These are phyloP conservation scores for Varanus komodoensis DNA, from an alignment of 2,113 vertebrate species.

Conservation along the genomic window DNA sequence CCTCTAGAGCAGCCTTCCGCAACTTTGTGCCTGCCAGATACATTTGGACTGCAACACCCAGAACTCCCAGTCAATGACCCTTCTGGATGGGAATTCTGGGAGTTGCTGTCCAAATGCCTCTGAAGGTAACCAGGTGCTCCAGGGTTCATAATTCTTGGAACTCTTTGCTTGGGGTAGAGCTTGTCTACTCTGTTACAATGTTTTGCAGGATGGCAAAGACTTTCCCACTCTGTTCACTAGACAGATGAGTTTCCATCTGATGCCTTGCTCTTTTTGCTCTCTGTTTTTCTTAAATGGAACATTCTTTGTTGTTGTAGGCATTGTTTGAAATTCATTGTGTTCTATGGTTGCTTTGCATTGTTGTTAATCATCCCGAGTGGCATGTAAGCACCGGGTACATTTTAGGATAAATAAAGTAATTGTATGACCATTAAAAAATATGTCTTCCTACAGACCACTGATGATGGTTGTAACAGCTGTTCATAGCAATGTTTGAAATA, in stretches of 20 bases:
- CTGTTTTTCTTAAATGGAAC: not conserved
- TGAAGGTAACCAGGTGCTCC: not conserved
- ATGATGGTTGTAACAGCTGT: not conserved
- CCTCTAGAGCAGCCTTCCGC: no score
- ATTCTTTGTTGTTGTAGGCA: not conserved
- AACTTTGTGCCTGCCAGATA: no score
- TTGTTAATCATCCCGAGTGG: not conserved
- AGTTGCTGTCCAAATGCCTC: no score
- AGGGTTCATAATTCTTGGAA: not conserved
- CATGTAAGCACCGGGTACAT: not conserved
- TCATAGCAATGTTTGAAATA: not conserved
- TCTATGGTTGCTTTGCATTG: not conserved
- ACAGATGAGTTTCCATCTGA: not conserved
- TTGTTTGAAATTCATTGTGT: not conserved
- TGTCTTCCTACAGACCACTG: not conserved
- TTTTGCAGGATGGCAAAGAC: not conserved
- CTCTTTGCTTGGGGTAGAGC: not conserved
- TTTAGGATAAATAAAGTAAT: not conserved
- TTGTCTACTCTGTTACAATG: not conserved
- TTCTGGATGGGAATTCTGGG: no score
- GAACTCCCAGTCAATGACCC: no score
- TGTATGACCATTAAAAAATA: not conserved
- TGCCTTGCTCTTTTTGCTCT: not conserved
- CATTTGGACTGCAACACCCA: no score
- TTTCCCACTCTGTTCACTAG: not conserved